Evolutionary conservation across 2,113 vertebrate species (phyloP).

Genomic region (Rafetus swinhoei): DNA sequence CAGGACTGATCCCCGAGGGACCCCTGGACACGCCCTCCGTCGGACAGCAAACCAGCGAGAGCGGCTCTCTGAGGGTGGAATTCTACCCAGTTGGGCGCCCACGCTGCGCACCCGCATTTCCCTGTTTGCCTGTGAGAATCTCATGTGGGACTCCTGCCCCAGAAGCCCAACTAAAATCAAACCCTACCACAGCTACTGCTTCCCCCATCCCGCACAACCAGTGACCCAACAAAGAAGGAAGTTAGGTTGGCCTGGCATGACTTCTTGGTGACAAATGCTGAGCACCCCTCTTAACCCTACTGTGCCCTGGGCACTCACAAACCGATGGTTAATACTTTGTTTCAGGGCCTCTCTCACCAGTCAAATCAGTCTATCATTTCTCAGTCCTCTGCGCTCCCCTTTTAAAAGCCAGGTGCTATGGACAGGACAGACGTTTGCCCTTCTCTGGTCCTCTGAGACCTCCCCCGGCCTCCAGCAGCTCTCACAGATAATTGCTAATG

Average conservation of each 20-base stretch:
- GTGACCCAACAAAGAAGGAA: not conserved
- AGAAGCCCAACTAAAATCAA: not conserved
- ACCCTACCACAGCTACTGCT: not conserved
- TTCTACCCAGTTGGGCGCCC: not conserved
- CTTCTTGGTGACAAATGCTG: not conserved
- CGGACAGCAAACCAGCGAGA: not conserved
- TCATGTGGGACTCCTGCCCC: not conserved
- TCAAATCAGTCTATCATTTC: not conserved
- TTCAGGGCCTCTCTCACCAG: not conserved
- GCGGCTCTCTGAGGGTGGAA: not conserved
- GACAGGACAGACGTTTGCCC: not conserved
- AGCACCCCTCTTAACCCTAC: not conserved
- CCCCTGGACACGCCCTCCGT: not conserved
- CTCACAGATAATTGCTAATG: not conserved
- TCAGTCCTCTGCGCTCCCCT: not conserved
- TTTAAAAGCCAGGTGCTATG: not conserved
- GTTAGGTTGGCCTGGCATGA: not conserved
- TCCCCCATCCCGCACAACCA: not conserved
- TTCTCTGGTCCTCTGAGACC: not conserved
- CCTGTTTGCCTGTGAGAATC: not conserved
- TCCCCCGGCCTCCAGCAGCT: not conserved
- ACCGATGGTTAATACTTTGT: not conserved
- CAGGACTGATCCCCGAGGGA: too few relatives aligned
- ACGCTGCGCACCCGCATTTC: not conserved
- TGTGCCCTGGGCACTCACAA: not conserved